Percentiles rank a stretch among this genome's conserved stretches.
phyloP scores from a whole-genome alignment of 1,140 invertebrate genomes.

The Bombus difficillimus region DNA sequence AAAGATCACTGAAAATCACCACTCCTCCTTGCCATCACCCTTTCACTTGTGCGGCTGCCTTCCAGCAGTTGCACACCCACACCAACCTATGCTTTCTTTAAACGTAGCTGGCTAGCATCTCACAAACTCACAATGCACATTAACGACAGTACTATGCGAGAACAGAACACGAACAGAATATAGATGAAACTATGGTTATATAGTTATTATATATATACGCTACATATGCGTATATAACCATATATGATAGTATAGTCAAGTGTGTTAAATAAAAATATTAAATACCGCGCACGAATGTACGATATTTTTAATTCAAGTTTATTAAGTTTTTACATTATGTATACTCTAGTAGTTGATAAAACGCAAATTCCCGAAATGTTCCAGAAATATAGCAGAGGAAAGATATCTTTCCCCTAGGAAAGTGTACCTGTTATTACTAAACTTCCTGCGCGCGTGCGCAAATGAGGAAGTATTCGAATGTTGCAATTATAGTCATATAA shows the following conservation, averaged over 20 bases:
- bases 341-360: background rate
- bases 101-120: constrained; percentile 39
- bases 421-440: constrained; percentile 2
- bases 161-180: constrained; percentile 28
- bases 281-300: background rate
- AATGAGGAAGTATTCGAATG: constrained; percentile 21
- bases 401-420: constrained; percentile 16
- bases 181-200: constrained; percentile 32
- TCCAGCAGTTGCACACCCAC: constrained; percentile 48
- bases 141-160: constrained; percentile 40
- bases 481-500: too few species aligned
- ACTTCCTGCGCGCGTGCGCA: constrained; percentile 11
- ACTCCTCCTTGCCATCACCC: constrained; percentile 74
- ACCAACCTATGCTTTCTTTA: constrained; percentile 38
- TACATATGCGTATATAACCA: background rate
- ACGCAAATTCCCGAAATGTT: background rate
- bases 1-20: constrained; percentile 66
- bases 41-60: constrained; percentile 65
- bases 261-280: background rate
- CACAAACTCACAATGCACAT: constrained; percentile 13
- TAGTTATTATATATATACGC: background rate
- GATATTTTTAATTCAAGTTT: background rate
- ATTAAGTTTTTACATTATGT: background rate
- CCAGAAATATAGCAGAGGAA: background rate
- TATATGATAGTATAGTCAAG: background rate